Evolutionary conservation across 2,113 vertebrate genomes (phyloP).

Genomic region (Microtus montanus): DNA sequence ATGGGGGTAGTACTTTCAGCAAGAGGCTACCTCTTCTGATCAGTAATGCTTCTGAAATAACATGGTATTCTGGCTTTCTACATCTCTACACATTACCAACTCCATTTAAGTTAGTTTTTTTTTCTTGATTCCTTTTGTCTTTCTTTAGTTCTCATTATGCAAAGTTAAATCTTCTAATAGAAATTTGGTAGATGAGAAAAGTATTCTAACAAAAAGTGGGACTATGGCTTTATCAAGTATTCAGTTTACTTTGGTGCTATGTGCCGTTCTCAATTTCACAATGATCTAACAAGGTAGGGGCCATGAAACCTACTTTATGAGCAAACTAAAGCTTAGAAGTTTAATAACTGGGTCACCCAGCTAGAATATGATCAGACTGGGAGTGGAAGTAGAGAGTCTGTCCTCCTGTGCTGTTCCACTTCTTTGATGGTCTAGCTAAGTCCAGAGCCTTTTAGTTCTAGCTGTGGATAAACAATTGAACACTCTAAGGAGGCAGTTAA

Average conservation of each 20-base stretch:
- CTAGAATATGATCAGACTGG: not conserved
- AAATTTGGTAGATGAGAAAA: not conserved
- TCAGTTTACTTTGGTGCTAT: not conserved
- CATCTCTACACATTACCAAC: not conserved
- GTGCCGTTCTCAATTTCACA: slow-evolving; percentile 12
- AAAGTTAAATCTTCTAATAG: not conserved
- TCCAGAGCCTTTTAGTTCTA: not conserved
- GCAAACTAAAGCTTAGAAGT: not conserved
- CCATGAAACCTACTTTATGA: not conserved
- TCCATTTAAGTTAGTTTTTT: not conserved
- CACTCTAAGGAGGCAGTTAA: not conserved
- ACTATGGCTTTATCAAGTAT: not conserved
- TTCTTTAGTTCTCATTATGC: not conserved
- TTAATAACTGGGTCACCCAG: not conserved
- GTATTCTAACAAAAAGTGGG: not conserved
- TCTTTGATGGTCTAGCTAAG: not conserved
- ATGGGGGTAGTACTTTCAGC: not conserved
- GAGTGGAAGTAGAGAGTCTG: not conserved
- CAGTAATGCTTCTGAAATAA: not conserved
- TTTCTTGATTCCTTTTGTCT: not conserved
- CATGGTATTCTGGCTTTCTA: not conserved
- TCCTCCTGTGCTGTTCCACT: not conserved
- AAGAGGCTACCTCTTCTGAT: not conserved
- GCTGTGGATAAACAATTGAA: not conserved
- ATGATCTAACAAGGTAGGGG: not conserved